Evolutionary conservation across 1,140 invertebrate species (phyloP).

Genomic region (Orchestia grillus): DNA sequence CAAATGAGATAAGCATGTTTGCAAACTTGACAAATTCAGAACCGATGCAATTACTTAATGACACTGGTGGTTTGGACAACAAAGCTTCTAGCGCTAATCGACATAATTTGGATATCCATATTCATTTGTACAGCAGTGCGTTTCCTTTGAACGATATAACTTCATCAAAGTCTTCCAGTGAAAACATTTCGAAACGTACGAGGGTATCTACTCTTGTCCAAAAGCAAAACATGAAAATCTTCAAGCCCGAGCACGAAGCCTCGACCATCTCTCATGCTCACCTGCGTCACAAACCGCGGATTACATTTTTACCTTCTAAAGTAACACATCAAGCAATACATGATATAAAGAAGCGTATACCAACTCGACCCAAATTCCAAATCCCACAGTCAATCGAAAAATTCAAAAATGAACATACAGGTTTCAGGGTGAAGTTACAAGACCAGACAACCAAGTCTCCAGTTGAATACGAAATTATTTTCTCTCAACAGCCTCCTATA

Average conservation of each 20-base stretch:
- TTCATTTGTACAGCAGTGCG: background rate
- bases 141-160: background rate
- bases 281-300: background rate
- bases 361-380: background rate
- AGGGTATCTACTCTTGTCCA: background rate
- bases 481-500: conserved; percentile 12
- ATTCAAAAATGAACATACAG: conserved; percentile 6
- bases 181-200: background rate
- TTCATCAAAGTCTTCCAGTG: background rate
- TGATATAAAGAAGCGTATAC: background rate
- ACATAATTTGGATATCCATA: background rate
- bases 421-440: conserved; percentile 3
- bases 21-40: background rate
- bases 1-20: background rate
- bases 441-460: background rate
- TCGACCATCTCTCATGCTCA: background rate
- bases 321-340: background rate
- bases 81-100: background rate
- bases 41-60: background rate
- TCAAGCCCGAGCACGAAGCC: background rate
- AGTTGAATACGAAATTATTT: conserved; percentile 26
- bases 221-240: background rate
- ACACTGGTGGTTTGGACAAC: background rate
- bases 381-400: background rate
- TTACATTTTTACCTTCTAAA: background rate